Conservation (phyloP, 2,888 invertebrate genomes). For the Ashinkailepas kermadecensis region DNA sequence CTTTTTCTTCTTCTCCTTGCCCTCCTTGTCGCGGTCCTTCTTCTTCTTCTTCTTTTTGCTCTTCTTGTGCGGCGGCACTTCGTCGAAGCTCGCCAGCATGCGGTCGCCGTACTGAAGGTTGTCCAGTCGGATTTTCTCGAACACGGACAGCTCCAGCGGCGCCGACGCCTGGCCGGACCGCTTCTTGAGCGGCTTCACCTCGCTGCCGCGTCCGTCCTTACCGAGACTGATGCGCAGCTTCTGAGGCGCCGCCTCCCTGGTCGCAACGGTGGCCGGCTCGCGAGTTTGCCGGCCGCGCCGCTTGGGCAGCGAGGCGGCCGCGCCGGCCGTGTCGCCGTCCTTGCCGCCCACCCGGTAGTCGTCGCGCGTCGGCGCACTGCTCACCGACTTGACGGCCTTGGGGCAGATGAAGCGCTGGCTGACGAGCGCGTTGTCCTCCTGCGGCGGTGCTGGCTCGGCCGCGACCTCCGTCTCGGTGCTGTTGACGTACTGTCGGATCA, state of each 20-base stretch:
- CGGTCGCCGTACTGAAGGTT: slow-evolving; percentile 78
- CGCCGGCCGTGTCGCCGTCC: background rate
- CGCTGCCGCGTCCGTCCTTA: background rate
- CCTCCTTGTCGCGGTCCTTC: slow-evolving; percentile 52
- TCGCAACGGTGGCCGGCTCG: background rate
- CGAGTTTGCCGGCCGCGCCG: background rate
- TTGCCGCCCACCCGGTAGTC: background rate
- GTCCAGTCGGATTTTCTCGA: slow-evolving; percentile 68
- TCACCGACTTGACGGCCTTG: slow-evolving; percentile 15
- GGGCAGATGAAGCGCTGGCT: slow-evolving; percentile 17
- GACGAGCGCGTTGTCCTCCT: background rate
- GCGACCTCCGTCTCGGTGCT: background rate
- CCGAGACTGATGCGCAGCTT: slow-evolving; percentile 8
- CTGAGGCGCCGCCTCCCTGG: background rate
- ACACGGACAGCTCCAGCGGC: slow-evolving; percentile 14
- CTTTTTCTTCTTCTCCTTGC: slow-evolving; percentile 49
- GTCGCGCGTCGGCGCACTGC: slow-evolving; percentile 2
- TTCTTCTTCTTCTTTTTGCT: slow-evolving; percentile 46
- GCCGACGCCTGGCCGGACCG: slow-evolving; percentile 24
- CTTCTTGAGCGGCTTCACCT: slow-evolving; percentile 28
- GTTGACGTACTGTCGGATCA: slow-evolving; percentile 60
- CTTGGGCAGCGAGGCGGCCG: background rate
- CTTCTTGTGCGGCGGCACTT: slow-evolving; percentile 39
- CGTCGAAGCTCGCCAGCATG: slow-evolving; percentile 70
- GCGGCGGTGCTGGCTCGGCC: slow-evolving; percentile 2